Base-by-base conservation (phyloP, 2,888 invertebrate genomes). In the Harmothoe impar region DNA sequence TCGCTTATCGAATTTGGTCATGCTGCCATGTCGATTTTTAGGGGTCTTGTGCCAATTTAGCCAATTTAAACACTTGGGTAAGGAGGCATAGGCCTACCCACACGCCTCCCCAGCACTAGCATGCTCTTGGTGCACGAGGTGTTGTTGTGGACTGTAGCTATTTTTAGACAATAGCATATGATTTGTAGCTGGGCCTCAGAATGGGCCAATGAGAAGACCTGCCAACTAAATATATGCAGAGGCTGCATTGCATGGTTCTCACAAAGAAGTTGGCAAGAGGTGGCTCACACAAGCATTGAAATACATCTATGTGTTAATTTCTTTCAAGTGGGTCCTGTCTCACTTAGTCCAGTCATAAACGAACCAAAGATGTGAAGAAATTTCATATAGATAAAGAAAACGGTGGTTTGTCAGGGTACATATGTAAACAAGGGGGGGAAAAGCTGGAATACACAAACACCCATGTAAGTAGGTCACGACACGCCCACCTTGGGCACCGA, bases 151-250 rank as follows among this genome's bases (percentile, higher is more conserved):
- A 29, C 15, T 72, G 72, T 7, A 72, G 31, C 72, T 72, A 72
- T 72, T 72, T 72, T 72, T 72, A 72, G 72, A 72, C 25, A 72
- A 7, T n/a, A 25, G 72, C 72, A 72, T 72, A 25, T 72, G 72
- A 72, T 72, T 31, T 72, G 31, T 72, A 29, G 29, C 72, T 31
- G 15, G 62, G n/a, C 43, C 43, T 5, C 62, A 62, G 62, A 62
- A 29, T 29, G n/a, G 25, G 25, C 72, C 72, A 72, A 72, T 72
- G 15, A 72, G 72, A 29, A 3, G 25, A 25, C 3, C 15, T 72
- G 62, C 25, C 31, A 72, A 1, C 29, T 1, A 29, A 25, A 72
- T 29, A n/a, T 72, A 72, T 72, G 72, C 72, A 72, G 72, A 12
- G n/a, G 5, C n/a, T 23, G 68, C 17, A n/a, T 7, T 17, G n/a